phyloP scores from a whole-genome alignment of 2,888 invertebrate genomes.

The Acanthosepion pharaonis region DNA sequence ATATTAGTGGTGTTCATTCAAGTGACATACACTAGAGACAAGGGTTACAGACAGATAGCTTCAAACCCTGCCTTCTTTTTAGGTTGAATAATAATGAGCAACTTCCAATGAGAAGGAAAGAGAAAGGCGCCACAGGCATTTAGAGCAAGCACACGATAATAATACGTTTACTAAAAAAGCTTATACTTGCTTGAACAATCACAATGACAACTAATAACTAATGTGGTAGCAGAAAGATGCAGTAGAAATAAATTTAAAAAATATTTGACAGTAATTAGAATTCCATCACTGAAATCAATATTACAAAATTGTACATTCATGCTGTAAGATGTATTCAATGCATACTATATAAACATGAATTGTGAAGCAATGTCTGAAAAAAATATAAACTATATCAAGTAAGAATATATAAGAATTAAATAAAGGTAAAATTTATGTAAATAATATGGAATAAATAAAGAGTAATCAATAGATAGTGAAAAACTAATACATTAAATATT shows the following conservation, averaged over 20 bases:
- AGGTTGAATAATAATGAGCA: neutral
- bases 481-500: neutral
- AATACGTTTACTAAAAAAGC: neutral
- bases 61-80: neutral
- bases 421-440: neutral
- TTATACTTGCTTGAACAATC: neutral
- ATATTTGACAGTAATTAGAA: constrained; percentile 8
- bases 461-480: neutral
- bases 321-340: neutral
- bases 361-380: neutral
- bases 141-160: neutral
- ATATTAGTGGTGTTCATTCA: constrained; percentile 15
- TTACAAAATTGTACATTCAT: neutral
- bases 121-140: constrained; percentile 6
- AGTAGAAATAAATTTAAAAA: neutral
- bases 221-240: neutral
- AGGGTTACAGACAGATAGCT: constrained; percentile 18
- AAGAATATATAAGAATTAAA: neutral
- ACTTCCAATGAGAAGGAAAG: neutral
- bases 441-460: neutral
- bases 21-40: neutral
- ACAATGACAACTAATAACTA: constrained; percentile 33
- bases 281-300: constrained; percentile 21
- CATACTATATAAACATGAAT: neutral
- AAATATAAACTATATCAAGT: neutral